A percentile compares a stretch with the other conserved stretches of the same genome.
phyloP scores from a whole-genome alignment of 2,888 invertebrate species.

The Dicycla oo region DNA sequence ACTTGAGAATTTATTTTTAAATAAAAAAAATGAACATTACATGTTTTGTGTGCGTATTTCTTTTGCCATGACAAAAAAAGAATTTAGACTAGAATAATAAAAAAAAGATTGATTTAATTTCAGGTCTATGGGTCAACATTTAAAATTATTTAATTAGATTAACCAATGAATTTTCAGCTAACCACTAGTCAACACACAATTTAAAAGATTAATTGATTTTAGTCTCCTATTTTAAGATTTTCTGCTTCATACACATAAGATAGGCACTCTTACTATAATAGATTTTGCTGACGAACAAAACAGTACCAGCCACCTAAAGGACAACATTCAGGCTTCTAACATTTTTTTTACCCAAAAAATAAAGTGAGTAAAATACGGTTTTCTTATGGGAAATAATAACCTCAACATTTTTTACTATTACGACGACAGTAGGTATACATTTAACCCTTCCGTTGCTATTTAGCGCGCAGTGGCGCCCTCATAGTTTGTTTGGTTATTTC shows the following conservation, averaged over 20 bases:
- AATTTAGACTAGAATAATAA: not conserved
- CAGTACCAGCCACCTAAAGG: not conserved
- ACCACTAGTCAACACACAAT: slow-evolving; percentile 29
- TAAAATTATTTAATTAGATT: slow-evolving; percentile 37
- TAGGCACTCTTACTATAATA: not conserved
- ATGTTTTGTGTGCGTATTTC: slow-evolving; percentile 2
- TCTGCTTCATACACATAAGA: not conserved
- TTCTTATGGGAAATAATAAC: not conserved
- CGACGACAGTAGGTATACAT: not conserved
- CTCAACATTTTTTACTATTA: not conserved
- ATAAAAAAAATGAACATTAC: not conserved
- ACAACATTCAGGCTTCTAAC: not conserved
- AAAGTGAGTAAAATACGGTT: not conserved
- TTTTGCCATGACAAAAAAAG: not conserved
- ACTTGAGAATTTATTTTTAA: slow-evolving; percentile 3
- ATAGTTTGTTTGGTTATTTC: no score
- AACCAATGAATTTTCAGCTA: slow-evolving; percentile 33
- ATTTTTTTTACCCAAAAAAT: not conserved
- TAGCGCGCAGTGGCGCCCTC: no score
- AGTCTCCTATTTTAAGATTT: not conserved
- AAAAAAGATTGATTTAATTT: not conserved
- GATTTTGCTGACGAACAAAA: not conserved
- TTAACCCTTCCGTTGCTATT: no score
- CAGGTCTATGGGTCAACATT: slow-evolving; percentile 23
- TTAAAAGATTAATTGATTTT: slow-evolving; percentile 13